A percentile compares a stretch with the other conserved stretches of the same genome.
phyloP scores from a whole-genome alignment of 2,888 invertebrate species.

The Chymomyza caudatula region DNA sequence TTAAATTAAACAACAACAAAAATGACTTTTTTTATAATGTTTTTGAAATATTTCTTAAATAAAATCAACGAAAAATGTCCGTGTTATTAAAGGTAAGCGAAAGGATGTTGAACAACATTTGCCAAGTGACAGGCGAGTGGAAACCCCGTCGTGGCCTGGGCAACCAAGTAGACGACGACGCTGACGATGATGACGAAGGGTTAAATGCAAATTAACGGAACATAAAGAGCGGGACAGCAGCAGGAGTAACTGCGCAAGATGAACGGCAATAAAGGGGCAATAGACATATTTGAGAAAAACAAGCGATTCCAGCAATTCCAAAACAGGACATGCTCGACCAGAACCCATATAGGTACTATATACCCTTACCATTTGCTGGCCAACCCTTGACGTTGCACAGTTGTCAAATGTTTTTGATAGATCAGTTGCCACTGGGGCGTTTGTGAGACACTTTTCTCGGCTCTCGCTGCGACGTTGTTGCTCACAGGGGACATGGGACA shows the following conservation, averaged over 20 bases:
- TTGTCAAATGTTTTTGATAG: conserved; percentile 55
- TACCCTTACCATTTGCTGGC: conserved; percentile 1
- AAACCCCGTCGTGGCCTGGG: conserved; percentile 48
- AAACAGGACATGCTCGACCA: conserved; percentile 42
- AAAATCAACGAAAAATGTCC: conserved; percentile 42
- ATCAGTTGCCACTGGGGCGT: conserved; percentile 31
- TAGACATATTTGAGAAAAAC: conserved; percentile 29
- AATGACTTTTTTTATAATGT: conserved; percentile 31
- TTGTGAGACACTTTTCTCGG: background rate
- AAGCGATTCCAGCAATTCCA: conserved; percentile 27
- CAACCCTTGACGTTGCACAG: conserved; percentile 9
- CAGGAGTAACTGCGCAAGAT: background rate
- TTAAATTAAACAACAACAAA: conserved; percentile 55
- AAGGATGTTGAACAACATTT: background rate
- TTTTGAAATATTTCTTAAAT: conserved; percentile 24
- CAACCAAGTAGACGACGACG: conserved; percentile 5
- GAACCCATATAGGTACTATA: background rate
- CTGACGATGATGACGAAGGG: conserved; percentile 34
- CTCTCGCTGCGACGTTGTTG: background rate
- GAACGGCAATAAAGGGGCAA: conserved; percentile 10
- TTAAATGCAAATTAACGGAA: conserved; percentile 65
- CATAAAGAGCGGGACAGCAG: conserved; percentile 26
- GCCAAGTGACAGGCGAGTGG: conserved; percentile 32
- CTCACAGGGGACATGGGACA: background rate
- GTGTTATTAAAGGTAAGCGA: background rate